Evolutionary conservation across 1,140 invertebrate genomes (phyloP).

Genomic region (Paraescarpia echinospica): DNA sequence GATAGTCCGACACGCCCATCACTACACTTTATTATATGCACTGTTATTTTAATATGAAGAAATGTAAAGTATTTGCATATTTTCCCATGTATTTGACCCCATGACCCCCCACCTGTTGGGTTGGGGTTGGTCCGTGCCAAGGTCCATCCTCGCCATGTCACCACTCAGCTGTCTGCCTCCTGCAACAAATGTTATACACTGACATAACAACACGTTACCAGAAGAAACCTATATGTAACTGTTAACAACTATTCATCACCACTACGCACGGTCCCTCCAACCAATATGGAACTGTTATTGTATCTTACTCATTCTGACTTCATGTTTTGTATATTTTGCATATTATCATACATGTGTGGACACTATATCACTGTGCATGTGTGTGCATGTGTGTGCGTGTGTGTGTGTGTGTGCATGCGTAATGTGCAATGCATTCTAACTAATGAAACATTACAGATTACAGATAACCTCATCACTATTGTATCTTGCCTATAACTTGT

Average conservation of each 20-base stretch:
- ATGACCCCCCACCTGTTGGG: not conserved
- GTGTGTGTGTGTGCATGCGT: not conserved
- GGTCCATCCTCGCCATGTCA: not conserved
- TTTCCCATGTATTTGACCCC: not conserved
- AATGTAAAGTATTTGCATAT: too few species aligned
- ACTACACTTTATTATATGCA: too few species aligned
- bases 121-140: not conserved
- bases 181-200: not conserved
- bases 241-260: not conserved
- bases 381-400: not conserved
- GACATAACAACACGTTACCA: not conserved
- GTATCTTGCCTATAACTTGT: not conserved
- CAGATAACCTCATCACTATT: not conserved
- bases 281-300: not conserved
- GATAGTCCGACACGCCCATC: too few species aligned
- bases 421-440: not conserved
- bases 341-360: not conserved
- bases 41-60: too few species aligned
- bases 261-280: not conserved
- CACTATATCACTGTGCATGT: not conserved
- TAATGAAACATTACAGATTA: not conserved
- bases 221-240: not conserved
- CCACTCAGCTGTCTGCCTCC: not conserved
- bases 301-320: not conserved
- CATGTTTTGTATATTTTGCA: not conserved